Percentiles rank a stretch among this genome's conserved stretches.
These are phyloP conservation scores for Ecliptopera silaceata DNA, from an alignment of 2,888 invertebrate genomes.

Conservation along the genomic window DNA sequence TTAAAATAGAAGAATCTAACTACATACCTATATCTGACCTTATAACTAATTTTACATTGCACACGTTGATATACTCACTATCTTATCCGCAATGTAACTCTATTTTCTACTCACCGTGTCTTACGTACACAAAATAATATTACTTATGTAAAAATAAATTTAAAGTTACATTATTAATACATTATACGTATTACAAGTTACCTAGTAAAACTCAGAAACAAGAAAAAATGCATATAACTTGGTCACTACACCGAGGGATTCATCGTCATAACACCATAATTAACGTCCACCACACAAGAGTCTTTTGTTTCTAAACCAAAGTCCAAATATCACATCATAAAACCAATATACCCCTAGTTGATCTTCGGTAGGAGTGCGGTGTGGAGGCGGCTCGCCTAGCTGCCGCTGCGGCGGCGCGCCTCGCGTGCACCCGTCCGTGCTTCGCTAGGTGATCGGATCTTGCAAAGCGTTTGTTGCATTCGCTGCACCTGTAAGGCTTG, in stretches of 20 bases:
- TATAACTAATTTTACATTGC: no score
- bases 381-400: conserved; percentile 44
- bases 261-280: not conserved
- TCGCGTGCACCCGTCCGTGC: conserved; percentile 93
- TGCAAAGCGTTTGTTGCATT: conserved; percentile 95
- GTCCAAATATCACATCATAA: conserved; percentile 45
- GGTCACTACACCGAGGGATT: not conserved
- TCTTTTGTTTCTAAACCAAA: conserved; percentile 1
- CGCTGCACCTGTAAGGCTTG: conserved; percentile 95
- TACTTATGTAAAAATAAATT: no score
- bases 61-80: no score
- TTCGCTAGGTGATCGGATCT: conserved; percentile 97
- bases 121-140: no score
- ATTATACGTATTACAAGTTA: no score
- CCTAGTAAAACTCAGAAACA: no score
- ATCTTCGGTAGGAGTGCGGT: conserved; percentile 41
- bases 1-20: no score
- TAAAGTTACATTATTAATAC: no score
- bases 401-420: conserved; percentile 70
- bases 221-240: no score
- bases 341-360: conserved; percentile 52
- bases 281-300: conserved; percentile 17
- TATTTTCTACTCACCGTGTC: no score
- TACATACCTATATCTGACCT: no score
- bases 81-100: no score